These are phyloP conservation scores for Melanotaenia maccullochi DNA, from an alignment of 2,797 vertebrate species.

Conservation along the genomic window DNA sequence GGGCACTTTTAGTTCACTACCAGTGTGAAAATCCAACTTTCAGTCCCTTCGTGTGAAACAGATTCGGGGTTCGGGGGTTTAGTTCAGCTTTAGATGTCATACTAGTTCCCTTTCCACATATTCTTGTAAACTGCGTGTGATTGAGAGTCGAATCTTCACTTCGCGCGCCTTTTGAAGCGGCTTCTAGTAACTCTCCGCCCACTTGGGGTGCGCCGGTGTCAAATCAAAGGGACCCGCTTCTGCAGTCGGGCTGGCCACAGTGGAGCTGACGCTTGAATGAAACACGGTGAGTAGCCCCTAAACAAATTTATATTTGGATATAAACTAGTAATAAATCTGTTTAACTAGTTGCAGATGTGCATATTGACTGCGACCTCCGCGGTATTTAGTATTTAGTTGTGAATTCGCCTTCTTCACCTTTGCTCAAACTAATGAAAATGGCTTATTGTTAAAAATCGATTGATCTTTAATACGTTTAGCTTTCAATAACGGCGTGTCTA, in stretches of 20 bases:
- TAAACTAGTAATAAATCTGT: background rate
- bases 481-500: too few relatives aligned
- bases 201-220: background rate
- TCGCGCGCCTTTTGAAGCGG: background rate
- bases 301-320: background rate
- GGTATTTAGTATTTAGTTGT: background rate
- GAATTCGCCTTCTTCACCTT: background rate
- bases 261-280: background rate
- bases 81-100: too few relatives aligned
- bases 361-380: background rate
- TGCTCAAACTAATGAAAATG: background rate
- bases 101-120: too few relatives aligned
- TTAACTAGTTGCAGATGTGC: background rate
- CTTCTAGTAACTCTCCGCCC: conserved; percentile 16
- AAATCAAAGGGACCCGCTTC: background rate
- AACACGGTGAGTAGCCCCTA: conserved; percentile 26
- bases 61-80: too few relatives aligned
- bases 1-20: too few relatives aligned
- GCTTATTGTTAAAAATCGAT: background rate
- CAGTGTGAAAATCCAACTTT: too few relatives aligned
- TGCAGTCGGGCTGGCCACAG: background rate
- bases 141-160: background rate
- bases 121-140: background rate
- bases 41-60: too few relatives aligned
- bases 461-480: background rate